Percentiles rank a stretch among this genome's conserved stretches.
These are phyloP conservation scores for Cataglyphis livida DNA, from an alignment of 2,888 invertebrate genomes.

Conservation along the genomic window DNA sequence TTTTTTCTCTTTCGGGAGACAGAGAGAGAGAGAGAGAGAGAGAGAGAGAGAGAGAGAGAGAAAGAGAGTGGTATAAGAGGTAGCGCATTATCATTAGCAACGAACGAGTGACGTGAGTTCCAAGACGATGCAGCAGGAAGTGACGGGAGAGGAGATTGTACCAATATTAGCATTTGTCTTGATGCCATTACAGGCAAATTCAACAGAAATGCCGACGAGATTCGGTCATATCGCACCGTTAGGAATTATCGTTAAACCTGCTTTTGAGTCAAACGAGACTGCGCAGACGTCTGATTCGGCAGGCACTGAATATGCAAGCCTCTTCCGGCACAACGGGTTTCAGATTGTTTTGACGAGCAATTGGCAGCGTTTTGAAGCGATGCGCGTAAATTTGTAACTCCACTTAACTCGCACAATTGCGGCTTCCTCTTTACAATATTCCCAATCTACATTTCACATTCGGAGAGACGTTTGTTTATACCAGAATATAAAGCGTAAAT, in stretches of 20 bases:
- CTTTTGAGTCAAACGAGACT: conserved; percentile 50
- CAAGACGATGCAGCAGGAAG: conserved; percentile 42
- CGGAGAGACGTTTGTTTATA: background rate
- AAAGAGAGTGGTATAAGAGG: conserved; percentile 28
- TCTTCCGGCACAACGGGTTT: conserved; percentile 36
- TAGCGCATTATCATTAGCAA: conserved; percentile 55
- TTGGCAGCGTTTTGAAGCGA: conserved; percentile 45
- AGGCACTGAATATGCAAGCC: conserved; percentile 49
- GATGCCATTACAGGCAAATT: conserved; percentile 38
- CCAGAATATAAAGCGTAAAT: background rate
- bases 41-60: conserved; percentile 30
- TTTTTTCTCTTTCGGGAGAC: conserved; percentile 19
- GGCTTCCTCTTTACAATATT: conserved; percentile 29
- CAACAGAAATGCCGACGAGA: conserved; percentile 3
- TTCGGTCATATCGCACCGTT: conserved; percentile 47
- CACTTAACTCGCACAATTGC: conserved; percentile 41
- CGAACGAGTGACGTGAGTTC: conserved; percentile 45
- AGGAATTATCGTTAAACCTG: conserved; percentile 52
- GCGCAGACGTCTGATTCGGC: conserved; percentile 41
- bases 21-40: conserved; percentile 1
- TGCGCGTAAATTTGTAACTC: conserved; percentile 38
- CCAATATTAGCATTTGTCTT: conserved; percentile 58
- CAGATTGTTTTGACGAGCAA: conserved; percentile 52
- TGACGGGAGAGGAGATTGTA: conserved; percentile 46
- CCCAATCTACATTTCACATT: conserved; percentile 19